Conservation (phyloP, 2,113 vertebrate genomes). For the Protobothrops flavoviridis region DNA sequence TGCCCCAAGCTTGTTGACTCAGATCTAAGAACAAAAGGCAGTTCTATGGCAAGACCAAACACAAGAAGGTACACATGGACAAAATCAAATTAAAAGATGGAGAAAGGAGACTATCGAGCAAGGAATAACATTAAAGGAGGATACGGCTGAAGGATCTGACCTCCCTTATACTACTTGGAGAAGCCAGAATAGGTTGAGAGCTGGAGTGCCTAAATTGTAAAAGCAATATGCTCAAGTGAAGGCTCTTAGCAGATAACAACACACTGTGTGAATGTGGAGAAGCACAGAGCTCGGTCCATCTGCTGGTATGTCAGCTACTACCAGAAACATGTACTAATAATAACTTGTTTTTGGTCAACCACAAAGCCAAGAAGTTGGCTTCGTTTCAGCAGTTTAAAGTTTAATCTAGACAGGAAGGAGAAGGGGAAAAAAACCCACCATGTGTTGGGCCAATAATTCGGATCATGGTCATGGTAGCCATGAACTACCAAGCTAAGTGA, state of each 20-base stretch:
- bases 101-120: not conserved
- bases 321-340: not conserved
- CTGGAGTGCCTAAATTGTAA: not conserved
- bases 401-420: not conserved
- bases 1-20: not conserved
- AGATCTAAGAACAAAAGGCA: not conserved
- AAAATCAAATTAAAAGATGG: not conserved
- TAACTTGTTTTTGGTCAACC: not conserved
- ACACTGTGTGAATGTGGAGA: not conserved
- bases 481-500: not conserved
- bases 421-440: not conserved
- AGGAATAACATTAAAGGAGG: not conserved
- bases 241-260: not conserved
- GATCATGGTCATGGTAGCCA: not conserved
- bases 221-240: not conserved
- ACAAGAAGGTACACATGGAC: not conserved
- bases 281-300: not conserved
- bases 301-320: not conserved
- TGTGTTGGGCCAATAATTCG: not conserved
- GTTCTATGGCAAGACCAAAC: not conserved
- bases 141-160: not conserved
- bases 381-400: not conserved
- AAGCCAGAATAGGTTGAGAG: not conserved
- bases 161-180: not conserved
- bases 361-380: not conserved